Base-by-base conservation (phyloP, 2,888 invertebrate genomes). In the Apotomis capreana region DNA sequence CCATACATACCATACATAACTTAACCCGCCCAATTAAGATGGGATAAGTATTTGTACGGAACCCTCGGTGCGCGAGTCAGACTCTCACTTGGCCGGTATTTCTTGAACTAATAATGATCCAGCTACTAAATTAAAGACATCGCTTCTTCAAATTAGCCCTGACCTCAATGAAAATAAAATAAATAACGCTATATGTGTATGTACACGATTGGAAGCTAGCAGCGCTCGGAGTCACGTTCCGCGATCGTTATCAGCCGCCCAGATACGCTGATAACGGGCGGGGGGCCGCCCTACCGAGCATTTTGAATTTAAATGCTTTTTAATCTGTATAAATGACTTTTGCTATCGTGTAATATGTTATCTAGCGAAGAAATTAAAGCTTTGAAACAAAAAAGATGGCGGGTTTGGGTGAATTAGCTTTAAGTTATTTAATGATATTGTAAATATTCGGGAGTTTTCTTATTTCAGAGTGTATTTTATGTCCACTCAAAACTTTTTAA, bases 221-320 rank as follows among this genome's bases (percentile, higher is more conserved):
- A 44, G 15, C 49, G 12, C 60, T 61, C 44, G n/a, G 40, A 70
- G 70, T 70, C 70, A 70, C 70, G 70, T 70, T 60, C 12, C 52
- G 49, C 37, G 70, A 70, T 70, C 49, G 36, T 67, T 26, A 65
- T 70, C 70, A 61, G 54, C n/a, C n/a, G 1, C 40, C 40, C 36
- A n/a, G 70, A 70, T 70, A 62, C 12, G 65, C 15, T 64, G 74
- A 74, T 74, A 74, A 71, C 36, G 70, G 70, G 70, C 74, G 72
- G 74, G 74, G 58, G 54, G 67, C 68, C 59, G 73, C 68, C 73
- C 69, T 59, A 59, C 72, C 70, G 57, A 64, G 49, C 65, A 55
- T 70, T 64, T 59, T 44, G 55, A 70, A 67, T 70, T 67, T 70
- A 70, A 70, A 70, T 51, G 65, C 70, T 60, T 70, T 70, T 70